Percentiles rank a stretch among this genome's conserved stretches.
phyloP scores from a whole-genome alignment of 1,140 invertebrate genomes.

The Drepana arcuata region DNA sequence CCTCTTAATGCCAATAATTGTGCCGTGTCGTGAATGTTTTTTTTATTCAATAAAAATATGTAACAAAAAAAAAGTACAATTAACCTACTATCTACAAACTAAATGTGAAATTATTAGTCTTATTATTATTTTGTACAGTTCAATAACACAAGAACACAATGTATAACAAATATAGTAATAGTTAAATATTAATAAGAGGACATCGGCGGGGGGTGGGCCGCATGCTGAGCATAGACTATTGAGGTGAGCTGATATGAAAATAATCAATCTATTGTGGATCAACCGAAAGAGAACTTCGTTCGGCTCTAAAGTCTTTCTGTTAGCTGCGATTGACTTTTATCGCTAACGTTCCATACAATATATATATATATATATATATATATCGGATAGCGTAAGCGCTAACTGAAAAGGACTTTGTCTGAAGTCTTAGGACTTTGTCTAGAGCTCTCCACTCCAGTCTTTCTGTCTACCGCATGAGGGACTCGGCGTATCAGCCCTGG shows the following conservation, averaged over 20 bases:
- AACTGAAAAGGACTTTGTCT: too few species aligned
- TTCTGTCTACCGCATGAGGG: too few species aligned
- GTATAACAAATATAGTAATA: background rate
- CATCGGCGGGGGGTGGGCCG: too few species aligned
- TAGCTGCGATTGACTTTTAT: too few species aligned
- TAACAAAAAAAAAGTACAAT: slow-evolving; percentile 17
- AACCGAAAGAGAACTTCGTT: background rate
- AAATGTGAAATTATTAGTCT: slow-evolving; percentile 33
- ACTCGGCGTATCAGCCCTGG: too few species aligned
- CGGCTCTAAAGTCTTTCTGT: too few species aligned
- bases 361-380: too few species aligned
- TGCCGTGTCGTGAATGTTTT: slow-evolving; percentile 47
- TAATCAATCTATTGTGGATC: background rate
- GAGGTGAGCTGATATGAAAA: too few species aligned
- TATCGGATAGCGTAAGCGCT: too few species aligned
- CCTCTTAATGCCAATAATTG: slow-evolving; percentile 57
- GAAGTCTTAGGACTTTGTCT: too few species aligned
- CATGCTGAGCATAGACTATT: background rate
- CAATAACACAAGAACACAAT: slow-evolving; percentile 41
- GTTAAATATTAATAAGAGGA: background rate
- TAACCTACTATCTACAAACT: slow-evolving; percentile 43
- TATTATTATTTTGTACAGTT: slow-evolving; percentile 59
- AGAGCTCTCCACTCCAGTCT: too few species aligned
- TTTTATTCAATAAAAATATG: slow-evolving; percentile 20
- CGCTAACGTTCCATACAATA: too few species aligned